A percentile compares a stretch with the other conserved stretches of the same genome.
Conservation (phyloP, 64 coral and sea anemone species). For the Hydrozoanthus tunicans region DNA sequence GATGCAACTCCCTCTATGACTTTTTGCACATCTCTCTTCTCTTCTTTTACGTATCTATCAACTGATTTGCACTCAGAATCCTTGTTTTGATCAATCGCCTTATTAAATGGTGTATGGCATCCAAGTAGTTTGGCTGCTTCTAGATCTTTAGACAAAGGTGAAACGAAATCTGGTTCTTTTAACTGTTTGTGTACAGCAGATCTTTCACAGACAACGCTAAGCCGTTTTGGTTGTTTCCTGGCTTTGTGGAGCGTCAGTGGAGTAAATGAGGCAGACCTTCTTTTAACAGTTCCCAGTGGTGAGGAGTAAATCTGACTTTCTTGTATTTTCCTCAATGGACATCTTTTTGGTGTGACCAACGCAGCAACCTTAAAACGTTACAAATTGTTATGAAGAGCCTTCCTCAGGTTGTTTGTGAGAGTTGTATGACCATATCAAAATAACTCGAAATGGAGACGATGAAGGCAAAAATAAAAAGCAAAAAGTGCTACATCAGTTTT, state of each 20-base stretch:
- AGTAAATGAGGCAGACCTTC: neutral
- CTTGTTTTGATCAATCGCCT: neutral
- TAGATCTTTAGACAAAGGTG: neutral
- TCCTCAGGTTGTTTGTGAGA: neutral
- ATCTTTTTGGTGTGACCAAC: conserved; percentile 59
- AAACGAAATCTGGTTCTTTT: neutral
- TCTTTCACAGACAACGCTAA: conserved; percentile 40
- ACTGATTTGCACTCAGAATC: conserved; percentile 19
- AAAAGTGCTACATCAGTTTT: too few species aligned
- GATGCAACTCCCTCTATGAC: conserved; percentile 45
- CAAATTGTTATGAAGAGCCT: too few species aligned
- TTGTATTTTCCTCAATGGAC: conserved; percentile 53
- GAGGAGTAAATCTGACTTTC: conserved; percentile 53
- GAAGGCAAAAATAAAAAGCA: too few species aligned
- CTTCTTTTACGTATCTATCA: conserved; percentile 35
- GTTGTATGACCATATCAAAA: neutral
- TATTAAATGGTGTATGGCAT: conserved; percentile 10
- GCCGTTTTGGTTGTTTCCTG: conserved; percentile 40
- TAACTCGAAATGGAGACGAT: neutral
- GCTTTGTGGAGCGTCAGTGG: conserved; percentile 13
- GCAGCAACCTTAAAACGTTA: conserved; percentile 34
- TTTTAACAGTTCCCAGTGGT: conserved; percentile 37
- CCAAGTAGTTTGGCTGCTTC: too few species aligned
- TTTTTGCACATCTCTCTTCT: conserved; percentile 35
- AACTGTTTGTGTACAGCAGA: conserved; percentile 13